Evolutionary conservation across 2,888 invertebrate species (phyloP).

Genomic region (Philereme transversata): DNA sequence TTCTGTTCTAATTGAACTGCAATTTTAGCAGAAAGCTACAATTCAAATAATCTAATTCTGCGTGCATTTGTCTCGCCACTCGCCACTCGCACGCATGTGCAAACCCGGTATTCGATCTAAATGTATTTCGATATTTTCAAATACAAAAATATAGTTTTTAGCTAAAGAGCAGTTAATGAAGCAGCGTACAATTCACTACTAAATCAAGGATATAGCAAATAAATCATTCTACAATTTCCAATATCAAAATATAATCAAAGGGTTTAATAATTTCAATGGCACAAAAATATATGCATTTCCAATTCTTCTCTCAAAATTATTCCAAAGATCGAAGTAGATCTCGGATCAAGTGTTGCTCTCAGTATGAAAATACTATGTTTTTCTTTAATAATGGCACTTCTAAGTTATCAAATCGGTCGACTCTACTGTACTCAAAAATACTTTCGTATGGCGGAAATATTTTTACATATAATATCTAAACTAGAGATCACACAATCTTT

Average conservation of each 20-base stretch:
- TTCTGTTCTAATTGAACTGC: conserved; percentile 5
- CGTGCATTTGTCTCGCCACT: too few species aligned
- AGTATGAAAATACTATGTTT: conserved; percentile 76
- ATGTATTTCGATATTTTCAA: background rate
- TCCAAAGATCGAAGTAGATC: background rate
- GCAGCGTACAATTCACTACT: conserved; percentile 1
- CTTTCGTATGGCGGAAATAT: conserved; percentile 33
- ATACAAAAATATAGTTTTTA: background rate
- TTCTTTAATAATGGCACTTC: conserved; percentile 76
- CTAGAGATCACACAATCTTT: conserved; percentile 35
- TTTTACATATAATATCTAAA: conserved; percentile 25
- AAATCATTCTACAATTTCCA: conserved; percentile 3
- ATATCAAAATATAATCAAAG: conserved; percentile 7
- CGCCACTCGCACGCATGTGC: too few species aligned
- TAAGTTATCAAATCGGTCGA: conserved; percentile 46
- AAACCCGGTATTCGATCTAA: too few species aligned
- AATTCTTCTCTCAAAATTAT: conserved; percentile 33
- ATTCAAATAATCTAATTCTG: background rate
- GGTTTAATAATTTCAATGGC: conserved; percentile 38
- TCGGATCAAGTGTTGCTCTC: conserved; percentile 55
- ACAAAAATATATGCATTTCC: conserved; percentile 47
- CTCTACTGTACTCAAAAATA: conserved; percentile 39
- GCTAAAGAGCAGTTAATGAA: background rate
- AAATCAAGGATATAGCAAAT: conserved; percentile 4
- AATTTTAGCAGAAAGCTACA: background rate